These are phyloP conservation scores for Paramisgurnus dabryanus DNA, from an alignment of 2,113 vertebrate species.

Conservation along the genomic window DNA sequence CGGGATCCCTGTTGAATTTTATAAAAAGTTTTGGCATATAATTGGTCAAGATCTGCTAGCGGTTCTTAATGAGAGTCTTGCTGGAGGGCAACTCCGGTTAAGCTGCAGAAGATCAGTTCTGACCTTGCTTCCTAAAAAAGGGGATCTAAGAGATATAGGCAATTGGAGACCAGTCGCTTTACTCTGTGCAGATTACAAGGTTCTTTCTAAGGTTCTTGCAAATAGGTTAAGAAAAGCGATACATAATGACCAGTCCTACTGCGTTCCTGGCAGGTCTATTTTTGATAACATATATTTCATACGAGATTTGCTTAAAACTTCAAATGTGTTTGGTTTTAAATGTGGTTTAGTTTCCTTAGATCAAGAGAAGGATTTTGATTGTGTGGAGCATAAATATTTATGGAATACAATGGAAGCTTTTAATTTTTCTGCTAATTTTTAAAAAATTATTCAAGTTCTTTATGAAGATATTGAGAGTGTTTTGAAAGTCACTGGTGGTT, in stretches of 20 bases:
- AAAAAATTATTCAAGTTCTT: not conserved
- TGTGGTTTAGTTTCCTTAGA: not conserved
- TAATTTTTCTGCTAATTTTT: not conserved
- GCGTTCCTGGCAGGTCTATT: not conserved
- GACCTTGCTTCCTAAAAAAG: too few species aligned
- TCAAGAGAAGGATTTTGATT: not conserved
- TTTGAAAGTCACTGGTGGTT: not conserved
- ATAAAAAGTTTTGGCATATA: too few species aligned
- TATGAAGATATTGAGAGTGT: constrained; percentile 3
- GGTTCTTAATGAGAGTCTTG: too few species aligned
- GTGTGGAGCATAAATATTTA: not conserved
- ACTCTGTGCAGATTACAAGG: too few species aligned
- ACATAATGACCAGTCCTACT: not conserved
- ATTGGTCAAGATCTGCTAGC: too few species aligned
- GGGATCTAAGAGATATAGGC: too few species aligned
- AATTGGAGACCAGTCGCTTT: too few species aligned
- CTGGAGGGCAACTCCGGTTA: too few species aligned
- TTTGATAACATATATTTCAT: constrained; percentile 13
- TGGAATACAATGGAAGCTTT: constrained; percentile 12
- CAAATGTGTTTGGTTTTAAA: not conserved
- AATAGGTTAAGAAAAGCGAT: too few species aligned
- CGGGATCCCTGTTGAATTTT: not conserved
- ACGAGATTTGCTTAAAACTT: not conserved
- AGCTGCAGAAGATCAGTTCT: too few species aligned
- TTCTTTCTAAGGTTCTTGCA: too few species aligned